Evolutionary conservation across 2,113 vertebrate species (phyloP).

Genomic region (Labeo rohita): DNA sequence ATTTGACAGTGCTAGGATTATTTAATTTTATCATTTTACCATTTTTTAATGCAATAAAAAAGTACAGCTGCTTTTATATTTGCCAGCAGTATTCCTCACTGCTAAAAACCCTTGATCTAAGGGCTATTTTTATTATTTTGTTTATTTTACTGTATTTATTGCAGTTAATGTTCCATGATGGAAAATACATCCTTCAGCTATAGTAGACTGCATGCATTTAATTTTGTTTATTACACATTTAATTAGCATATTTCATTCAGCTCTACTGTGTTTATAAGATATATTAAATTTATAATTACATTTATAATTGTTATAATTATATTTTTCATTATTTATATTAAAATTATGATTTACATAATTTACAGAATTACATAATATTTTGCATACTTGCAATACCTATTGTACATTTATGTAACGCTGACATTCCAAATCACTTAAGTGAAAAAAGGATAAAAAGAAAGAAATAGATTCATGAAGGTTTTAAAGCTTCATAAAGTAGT

Average conservation of each 20-base stretch:
- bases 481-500: too few species aligned
- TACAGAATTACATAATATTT: not conserved
- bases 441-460: too few species aligned
- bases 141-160: not conserved
- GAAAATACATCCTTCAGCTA: not conserved
- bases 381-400: not conserved
- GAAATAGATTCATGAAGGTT: too few species aligned
- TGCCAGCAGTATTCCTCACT: too few species aligned
- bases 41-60: too few species aligned
- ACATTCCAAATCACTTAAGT: too few species aligned
- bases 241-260: not conserved
- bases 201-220: not conserved
- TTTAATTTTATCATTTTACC: too few species aligned
- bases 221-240: not conserved
- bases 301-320: not conserved
- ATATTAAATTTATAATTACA: not conserved
- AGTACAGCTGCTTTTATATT: too few species aligned
- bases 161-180: not conserved
- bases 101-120: not conserved
- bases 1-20: too few species aligned
- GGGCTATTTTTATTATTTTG: not conserved
- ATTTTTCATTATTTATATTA: not conserved
- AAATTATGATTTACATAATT: not conserved
- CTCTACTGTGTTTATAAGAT: not conserved
- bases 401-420: not conserved